phyloP scores from a whole-genome alignment of 2,113 vertebrate genomes.

The Erythrolamprus reginae region DNA sequence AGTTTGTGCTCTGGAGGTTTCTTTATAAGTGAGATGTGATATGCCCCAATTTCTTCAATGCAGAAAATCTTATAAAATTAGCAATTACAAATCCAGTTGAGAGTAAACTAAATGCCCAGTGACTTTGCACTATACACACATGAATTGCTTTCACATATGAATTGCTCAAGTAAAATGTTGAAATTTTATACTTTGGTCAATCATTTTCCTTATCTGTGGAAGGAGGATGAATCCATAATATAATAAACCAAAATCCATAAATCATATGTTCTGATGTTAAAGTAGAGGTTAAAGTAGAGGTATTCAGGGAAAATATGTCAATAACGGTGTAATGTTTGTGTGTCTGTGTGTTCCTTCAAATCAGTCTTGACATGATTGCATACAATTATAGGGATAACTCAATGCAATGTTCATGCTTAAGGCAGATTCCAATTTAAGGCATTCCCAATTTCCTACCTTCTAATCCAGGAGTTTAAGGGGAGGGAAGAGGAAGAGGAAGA shows the following conservation, averaged over 20 bases:
- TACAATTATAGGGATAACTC: neutral
- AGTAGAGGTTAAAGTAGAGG: neutral
- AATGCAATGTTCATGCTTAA: neutral
- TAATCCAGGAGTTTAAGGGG: neutral
- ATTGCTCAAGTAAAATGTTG: neutral
- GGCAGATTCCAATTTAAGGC: too few relatives aligned
- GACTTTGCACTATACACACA: neutral
- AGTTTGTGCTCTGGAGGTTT: neutral
- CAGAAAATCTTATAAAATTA: neutral
- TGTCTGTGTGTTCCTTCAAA: neutral
- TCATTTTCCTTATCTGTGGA: neutral
- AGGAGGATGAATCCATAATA: neutral
- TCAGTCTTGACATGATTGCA: neutral
- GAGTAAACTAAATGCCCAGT: neutral
- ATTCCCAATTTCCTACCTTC: neutral
- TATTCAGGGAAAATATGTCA: too few relatives aligned
- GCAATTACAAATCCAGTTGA: neutral
- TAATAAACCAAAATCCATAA: neutral
- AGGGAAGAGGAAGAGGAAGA: neutral
- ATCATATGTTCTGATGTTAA: neutral
- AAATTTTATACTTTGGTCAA: neutral
- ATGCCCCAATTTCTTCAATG: neutral
- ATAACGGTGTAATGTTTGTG: neutral
- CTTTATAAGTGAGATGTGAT: neutral
- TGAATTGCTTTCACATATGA: neutral